Evolutionary conservation across 2,888 invertebrate genomes (phyloP).

Genomic region (Drosophila atripex): DNA sequence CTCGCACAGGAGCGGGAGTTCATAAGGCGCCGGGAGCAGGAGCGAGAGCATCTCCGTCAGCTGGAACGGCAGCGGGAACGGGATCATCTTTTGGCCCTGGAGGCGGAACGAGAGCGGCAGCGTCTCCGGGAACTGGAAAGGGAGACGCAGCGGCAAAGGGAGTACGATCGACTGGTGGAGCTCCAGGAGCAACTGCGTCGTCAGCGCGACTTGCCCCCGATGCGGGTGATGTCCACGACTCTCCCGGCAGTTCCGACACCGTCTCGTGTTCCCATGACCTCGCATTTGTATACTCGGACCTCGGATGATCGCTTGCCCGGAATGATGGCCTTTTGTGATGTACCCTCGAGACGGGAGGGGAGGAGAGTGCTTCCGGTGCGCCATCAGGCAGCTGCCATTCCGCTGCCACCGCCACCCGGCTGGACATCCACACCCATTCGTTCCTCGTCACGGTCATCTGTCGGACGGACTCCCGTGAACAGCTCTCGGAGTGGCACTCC

Average conservation of each 20-base stretch:
- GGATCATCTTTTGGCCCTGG: slow-evolving; percentile 37
- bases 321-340: slow-evolving; percentile 51
- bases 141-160: slow-evolving; percentile 24
- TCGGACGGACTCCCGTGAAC: neutral
- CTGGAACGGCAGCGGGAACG: slow-evolving; percentile 44
- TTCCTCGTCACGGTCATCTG: neutral
- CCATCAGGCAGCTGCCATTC: neutral
- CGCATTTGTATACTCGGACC: slow-evolving; percentile 33
- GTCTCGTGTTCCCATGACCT: slow-evolving; percentile 30
- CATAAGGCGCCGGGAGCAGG: slow-evolving; percentile 28
- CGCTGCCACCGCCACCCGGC: neutral
- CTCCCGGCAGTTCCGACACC: neutral
- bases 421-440: neutral
- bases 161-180: slow-evolving; percentile 18
- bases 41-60: slow-evolving; percentile 40
- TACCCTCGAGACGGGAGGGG: neutral
- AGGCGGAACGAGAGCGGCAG: slow-evolving; percentile 35
- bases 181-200: slow-evolving; percentile 19
- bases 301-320: slow-evolving; percentile 64
- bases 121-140: slow-evolving; percentile 26
- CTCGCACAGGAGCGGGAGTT: slow-evolving; percentile 26
- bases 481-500: neutral
- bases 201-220: slow-evolving; percentile 10
- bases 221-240: slow-evolving; percentile 23
- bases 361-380: neutral